These are phyloP conservation scores for Lydus trimaculatus DNA, from an alignment of 2,888 invertebrate genomes.

Conservation along the genomic window DNA sequence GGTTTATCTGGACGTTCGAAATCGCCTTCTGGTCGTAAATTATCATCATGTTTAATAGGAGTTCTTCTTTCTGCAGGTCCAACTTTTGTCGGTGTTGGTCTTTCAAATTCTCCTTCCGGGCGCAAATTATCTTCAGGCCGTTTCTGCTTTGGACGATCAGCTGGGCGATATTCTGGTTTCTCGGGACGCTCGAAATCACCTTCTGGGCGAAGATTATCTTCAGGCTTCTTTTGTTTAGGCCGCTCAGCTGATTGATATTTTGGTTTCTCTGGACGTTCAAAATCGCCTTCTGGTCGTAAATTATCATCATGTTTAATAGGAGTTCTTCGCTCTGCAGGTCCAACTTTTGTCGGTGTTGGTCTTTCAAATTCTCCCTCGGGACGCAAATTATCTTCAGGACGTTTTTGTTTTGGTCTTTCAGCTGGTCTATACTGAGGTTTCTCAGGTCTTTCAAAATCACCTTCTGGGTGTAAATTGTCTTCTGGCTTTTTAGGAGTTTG, in stretches of 20 bases:
- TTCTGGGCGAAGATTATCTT: conserved; percentile 61
- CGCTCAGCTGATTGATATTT: conserved; percentile 54
- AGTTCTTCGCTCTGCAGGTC: conserved; percentile 68
- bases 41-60: conserved; percentile 59
- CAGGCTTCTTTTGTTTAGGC: conserved; percentile 54
- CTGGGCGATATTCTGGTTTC: conserved; percentile 60
- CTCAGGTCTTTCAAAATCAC: conserved; percentile 58
- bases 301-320: conserved; percentile 62
- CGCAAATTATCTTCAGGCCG: conserved; percentile 63
- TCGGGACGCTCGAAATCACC: conserved; percentile 64
- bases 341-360: conserved; percentile 56
- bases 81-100: conserved; percentile 53
- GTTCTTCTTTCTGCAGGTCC: conserved; percentile 51
- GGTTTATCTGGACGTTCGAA: conserved; percentile 60
- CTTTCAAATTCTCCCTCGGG: conserved; percentile 65
- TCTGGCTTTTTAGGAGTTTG: conserved; percentile 58
- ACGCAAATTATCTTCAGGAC: conserved; percentile 63
- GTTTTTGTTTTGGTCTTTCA: conserved; percentile 58
- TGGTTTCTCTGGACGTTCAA: conserved; percentile 58
- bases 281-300: conserved; percentile 62
- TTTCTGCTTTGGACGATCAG: conserved; percentile 55
- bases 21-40: conserved; percentile 61
- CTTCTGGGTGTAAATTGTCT: conserved; percentile 65
- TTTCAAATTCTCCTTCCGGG: conserved; percentile 65
- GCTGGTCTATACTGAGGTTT: conserved; percentile 51